Evolutionary conservation across 1,140 invertebrate species (phyloP), one percentile per base, ranked within the genome.

Genomic region (Holcopasites calliopsidis): DNA sequence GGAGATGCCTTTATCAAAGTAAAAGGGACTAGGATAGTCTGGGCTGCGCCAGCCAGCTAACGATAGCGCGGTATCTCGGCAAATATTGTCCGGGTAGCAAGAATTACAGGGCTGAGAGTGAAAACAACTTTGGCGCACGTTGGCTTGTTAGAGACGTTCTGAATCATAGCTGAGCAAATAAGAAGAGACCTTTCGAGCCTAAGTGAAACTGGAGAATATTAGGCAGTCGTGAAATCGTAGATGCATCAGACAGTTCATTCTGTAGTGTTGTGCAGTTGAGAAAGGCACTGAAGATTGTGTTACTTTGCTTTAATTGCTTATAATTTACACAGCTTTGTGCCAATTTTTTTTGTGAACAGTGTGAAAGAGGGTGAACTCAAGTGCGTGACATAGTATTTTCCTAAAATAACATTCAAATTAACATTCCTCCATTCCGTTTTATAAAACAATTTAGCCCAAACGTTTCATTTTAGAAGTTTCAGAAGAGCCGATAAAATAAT

Each of bases 1-100:
- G 28, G 40, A 49, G 31, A 13, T 23, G 33, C 8, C 33, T 35
- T 23, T 47, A 70, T 70, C 40, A 23, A 26, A 35, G 28, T 28
- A 70, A 49, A 49, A 49, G 28, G 26, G 18, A 47, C 7, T 49
- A 35, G 18, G 31, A 70, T n/a, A 44, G 52, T 70, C 55, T 21
- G 16, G 23, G 13, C 26, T 54, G 28, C 28, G 54, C 40, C 54
- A 69, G 38, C n/a, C 4, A 33, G n/a, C 7, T 6, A 11, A 5
- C 42, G 68, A 70, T 70, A 38, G 44, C 11, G 8, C 7, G 54
- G 8, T 35, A 58, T 70, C 54, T 23, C 23, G 40, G 23, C n/a
- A 70, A 70, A 58, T 55, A 68, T 68, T 68, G 38, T 13, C 10
- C 18, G 13, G 23, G 26, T 0, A 28, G 49, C 18, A 42, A 13